Evolutionary conservation across 2,888 invertebrate species (phyloP).

Genomic region (Drosophila mimica): DNA sequence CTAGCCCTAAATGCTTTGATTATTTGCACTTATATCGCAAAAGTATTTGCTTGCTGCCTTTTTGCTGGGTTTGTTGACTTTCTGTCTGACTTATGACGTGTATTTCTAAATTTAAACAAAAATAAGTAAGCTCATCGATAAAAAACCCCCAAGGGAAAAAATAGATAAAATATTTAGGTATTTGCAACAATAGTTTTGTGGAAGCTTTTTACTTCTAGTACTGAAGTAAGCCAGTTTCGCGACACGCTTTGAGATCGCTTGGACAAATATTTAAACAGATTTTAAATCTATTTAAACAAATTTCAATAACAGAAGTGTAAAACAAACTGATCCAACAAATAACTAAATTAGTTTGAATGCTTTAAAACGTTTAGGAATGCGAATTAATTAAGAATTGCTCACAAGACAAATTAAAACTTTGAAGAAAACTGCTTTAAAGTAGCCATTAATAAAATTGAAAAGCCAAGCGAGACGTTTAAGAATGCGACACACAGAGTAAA

Average conservation of each 20-base stretch:
- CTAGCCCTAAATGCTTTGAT: not conserved
- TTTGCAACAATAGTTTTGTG: not conserved
- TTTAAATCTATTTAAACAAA: conserved; percentile 13
- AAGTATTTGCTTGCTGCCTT: conserved; percentile 58
- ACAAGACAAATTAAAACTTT: too few species aligned
- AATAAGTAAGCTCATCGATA: conserved; percentile 44
- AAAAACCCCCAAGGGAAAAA: not conserved
- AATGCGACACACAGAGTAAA: not conserved
- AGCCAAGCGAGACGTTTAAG: conserved; percentile 17
- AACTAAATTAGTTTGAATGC: not conserved
- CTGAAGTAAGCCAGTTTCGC: not conserved
- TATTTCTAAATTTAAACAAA: conserved; percentile 47
- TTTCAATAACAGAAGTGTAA: not conserved
- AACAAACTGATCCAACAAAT: not conserved
- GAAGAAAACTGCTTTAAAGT: not conserved
- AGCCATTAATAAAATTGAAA: not conserved
- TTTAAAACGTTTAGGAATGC: conserved; percentile 29
- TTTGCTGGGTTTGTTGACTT: conserved; percentile 23
- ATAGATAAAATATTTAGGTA: not conserved
- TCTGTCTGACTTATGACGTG: conserved; percentile 49
- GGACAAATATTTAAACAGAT: conserved; percentile 44
- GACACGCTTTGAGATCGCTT: conserved; percentile 5
- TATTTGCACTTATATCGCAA: conserved; percentile 56
- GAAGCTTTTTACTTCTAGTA: not conserved
- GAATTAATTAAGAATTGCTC: not conserved